Base-by-base conservation (phyloP, 1,140 invertebrate genomes). In the Penaeus chinensis region DNA sequence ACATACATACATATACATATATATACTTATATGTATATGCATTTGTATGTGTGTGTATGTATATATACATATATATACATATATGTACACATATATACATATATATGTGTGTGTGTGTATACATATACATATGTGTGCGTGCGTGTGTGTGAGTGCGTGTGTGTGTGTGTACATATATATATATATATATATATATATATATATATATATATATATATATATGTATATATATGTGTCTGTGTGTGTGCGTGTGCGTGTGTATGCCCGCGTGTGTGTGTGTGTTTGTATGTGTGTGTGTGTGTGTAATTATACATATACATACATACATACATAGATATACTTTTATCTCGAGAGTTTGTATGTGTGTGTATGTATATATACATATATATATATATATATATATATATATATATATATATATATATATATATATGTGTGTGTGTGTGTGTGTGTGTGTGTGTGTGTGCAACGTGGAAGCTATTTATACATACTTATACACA, bases 161-260 rank as follows among this genome's bases (percentile, higher is more conserved):
- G 19, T 74, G 19, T 74, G 19, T 74, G 19, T 74, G 19, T 74
- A 74, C 19, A 74, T 74, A 74, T 74, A 74, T 74, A 74, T 74
- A 74, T 74, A 74, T 74, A 74, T 74, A 74, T 74, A 74, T 74
- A 74, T 74, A 74, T 74, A 74, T 74, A 74, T 74, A 74, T 74
- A 74, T 74, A 74, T 74, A 74, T 74, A 74, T 74, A 74, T 74
- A 74, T 74, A 74, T 74, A 74, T 16, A 74, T 76, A 76, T 66
- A 66, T 37, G 27, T 19, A 76, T 19, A 76, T 37, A 16, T n/a
- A 16, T 5, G 27, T n/a, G 13, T 16, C n/a, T 76, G 7, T 37
- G 7, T 0, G 0, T 24, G 19, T 37, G 5, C 27, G 7, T 24
- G 27, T 24, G 27, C 27, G 27, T 76, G 27, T 24, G 27, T 76